Evolutionary conservation across 2,888 invertebrate genomes (phyloP).

Genomic region (Apamea crenata): DNA sequence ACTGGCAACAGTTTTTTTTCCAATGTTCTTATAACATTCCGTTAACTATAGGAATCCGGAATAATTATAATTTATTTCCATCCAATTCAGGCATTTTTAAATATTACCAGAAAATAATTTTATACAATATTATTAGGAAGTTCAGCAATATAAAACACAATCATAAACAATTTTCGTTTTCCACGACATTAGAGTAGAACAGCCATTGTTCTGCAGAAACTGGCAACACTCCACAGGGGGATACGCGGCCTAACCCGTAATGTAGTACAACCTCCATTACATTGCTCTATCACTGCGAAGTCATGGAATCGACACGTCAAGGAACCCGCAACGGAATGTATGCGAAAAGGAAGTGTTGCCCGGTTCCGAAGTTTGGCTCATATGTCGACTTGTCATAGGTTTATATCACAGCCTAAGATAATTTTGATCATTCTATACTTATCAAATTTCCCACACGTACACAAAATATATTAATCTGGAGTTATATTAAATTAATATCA

Average conservation of each 20-base stretch:
- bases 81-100: not conserved
- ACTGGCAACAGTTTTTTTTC: not conserved
- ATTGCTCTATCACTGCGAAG: constrained; percentile 45
- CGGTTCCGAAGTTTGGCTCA: constrained; percentile 17
- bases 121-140: not conserved
- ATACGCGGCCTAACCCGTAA: constrained; percentile 21
- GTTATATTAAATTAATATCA: constrained; percentile 37
- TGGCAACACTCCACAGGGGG: constrained; percentile 40
- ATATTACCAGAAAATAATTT: not conserved
- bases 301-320: constrained; percentile 34
- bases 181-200: constrained; percentile 18
- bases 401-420: constrained; percentile 69
- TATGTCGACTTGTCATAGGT: constrained; percentile 45
- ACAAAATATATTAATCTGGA: constrained; percentile 67
- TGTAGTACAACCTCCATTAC: constrained; percentile 20
- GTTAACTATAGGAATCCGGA: not conserved
- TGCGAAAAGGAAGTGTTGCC: constrained; percentile 34
- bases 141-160: constrained; percentile 10
- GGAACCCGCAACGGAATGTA: constrained; percentile 60
- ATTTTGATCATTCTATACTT: constrained; percentile 54
- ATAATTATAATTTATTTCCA: constrained; percentile 1
- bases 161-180: constrained; percentile 5
- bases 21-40: not conserved
- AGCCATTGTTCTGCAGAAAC: constrained; percentile 14
- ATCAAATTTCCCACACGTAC: constrained; percentile 49